Conservation (phyloP, 2,888 invertebrate species). For the Melieria omissa region DNA sequence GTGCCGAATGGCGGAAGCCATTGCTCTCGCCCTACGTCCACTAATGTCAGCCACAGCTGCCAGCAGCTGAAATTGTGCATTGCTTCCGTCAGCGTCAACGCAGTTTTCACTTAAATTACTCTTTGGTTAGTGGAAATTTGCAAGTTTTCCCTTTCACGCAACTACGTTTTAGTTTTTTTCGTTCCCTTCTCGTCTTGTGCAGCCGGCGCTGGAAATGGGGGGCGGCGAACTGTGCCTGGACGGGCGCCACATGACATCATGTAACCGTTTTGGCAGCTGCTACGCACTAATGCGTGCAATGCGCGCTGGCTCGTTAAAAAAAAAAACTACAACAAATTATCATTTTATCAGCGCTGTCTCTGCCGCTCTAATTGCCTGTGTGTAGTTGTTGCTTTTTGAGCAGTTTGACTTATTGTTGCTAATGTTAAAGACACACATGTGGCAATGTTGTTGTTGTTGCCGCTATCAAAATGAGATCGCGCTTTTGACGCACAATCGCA, state of each 20-base stretch:
- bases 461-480: too few species aligned
- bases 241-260: constrained; percentile 15
- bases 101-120: constrained; percentile 7
- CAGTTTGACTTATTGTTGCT: constrained; percentile 2
- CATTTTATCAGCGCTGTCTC: constrained; percentile 23
- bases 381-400: not conserved
- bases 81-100: too few species aligned
- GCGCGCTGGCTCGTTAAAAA: too few species aligned
- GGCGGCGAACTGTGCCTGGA: not conserved
- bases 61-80: too few species aligned
- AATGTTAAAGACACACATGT: too few species aligned
- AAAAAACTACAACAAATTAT: not conserved
- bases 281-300: constrained; percentile 26
- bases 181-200: constrained; percentile 15
- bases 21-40: too few species aligned
- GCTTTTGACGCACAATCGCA: too few species aligned
- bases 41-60: too few species aligned
- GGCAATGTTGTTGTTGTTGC: too few species aligned
- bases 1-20: too few species aligned
- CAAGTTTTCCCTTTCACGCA: constrained; percentile 9
- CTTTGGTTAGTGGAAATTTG: constrained; percentile 20
- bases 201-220: not conserved
- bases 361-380: constrained; percentile 8
- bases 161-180: constrained; percentile 3
- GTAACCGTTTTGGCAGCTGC: constrained; percentile 11